Percentiles rank a stretch among this genome's conserved stretches.
phyloP scores from a whole-genome alignment of 1,140 invertebrate species.

The Dreissena rostriformis region DNA sequence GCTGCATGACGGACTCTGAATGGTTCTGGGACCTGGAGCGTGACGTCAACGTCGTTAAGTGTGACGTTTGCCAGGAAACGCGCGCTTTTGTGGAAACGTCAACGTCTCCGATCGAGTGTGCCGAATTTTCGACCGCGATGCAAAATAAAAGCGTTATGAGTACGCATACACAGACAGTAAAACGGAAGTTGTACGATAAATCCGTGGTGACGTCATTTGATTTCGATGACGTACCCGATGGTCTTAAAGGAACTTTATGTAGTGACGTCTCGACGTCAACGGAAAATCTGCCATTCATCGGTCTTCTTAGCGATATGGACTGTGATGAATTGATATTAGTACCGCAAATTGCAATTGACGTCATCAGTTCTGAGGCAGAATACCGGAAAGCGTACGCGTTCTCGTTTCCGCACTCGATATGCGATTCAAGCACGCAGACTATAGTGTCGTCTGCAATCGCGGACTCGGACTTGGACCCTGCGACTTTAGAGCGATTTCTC shows the following conservation, averaged over 20 bases:
- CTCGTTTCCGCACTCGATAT: constrained; percentile 49
- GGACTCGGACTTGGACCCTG: constrained; percentile 36
- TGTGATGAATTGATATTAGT: constrained; percentile 76
- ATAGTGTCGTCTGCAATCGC: constrained; percentile 39
- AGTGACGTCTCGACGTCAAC: constrained; percentile 75
- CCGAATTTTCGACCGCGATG: not conserved
- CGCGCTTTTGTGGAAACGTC: constrained; percentile 38
- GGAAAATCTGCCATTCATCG: constrained; percentile 76
- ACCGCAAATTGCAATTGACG: constrained; percentile 71
- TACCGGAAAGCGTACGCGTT: constrained; percentile 29
- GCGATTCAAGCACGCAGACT: constrained; percentile 72
- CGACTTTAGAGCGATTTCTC: constrained; percentile 1
- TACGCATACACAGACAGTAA: constrained; percentile 67
- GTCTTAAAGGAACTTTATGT: constrained; percentile 45
- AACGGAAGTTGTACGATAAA: constrained; percentile 66
- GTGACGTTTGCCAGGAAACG: constrained; percentile 42
- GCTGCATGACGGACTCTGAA: constrained; percentile 57
- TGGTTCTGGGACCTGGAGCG: constrained; percentile 42
- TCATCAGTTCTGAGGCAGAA: constrained; percentile 61
- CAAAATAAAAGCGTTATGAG: constrained; percentile 47
- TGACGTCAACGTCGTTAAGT: constrained; percentile 50
- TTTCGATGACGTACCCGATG: constrained; percentile 55
- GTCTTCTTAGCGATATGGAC: constrained; percentile 76
- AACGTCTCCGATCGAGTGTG: constrained; percentile 30
- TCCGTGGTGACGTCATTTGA: constrained; percentile 69